phyloP scores from a whole-genome alignment of 2,888 invertebrate genomes.

The Xestobium rufovillosum region DNA sequence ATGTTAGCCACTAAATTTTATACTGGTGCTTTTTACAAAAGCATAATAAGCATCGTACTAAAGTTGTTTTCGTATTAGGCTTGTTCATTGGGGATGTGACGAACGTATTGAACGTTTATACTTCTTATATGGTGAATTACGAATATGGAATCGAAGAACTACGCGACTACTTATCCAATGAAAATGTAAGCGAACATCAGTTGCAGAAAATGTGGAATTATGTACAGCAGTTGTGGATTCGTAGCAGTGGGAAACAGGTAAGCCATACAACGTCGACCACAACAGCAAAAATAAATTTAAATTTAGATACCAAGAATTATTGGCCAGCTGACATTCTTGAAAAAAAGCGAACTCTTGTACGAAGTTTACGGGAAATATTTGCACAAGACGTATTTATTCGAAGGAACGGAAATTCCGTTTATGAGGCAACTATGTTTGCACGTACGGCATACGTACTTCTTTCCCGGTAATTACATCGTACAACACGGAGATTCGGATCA shows the following conservation, averaged over 20 bases:
- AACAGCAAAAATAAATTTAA: background rate
- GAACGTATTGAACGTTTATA: slow-evolving; percentile 47
- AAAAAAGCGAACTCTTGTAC: slow-evolving; percentile 47
- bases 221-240: slow-evolving; percentile 47
- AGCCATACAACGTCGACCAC: background rate
- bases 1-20: slow-evolving; percentile 48
- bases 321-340: slow-evolving; percentile 43
- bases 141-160: slow-evolving; percentile 48
- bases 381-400: slow-evolving; percentile 46
- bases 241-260: slow-evolving; percentile 48
- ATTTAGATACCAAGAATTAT: slow-evolving; percentile 22
- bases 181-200: slow-evolving; percentile 47
- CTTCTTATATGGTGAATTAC: slow-evolving; percentile 47
- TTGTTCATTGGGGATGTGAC: slow-evolving; percentile 50
- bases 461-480: slow-evolving; percentile 50
- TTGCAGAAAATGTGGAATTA: slow-evolving; percentile 51
- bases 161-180: slow-evolving; percentile 45
- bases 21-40: slow-evolving; percentile 37
- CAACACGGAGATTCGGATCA: slow-evolving; percentile 50
- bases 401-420: slow-evolving; percentile 45
- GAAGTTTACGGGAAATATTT: slow-evolving; percentile 48
- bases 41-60: background rate
- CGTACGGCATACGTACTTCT: slow-evolving; percentile 48
- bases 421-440: slow-evolving; percentile 46
- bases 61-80: slow-evolving; percentile 31